phyloP scores from a whole-genome alignment of 2,888 invertebrate genomes.

The Nasonovia ribisnigri region DNA sequence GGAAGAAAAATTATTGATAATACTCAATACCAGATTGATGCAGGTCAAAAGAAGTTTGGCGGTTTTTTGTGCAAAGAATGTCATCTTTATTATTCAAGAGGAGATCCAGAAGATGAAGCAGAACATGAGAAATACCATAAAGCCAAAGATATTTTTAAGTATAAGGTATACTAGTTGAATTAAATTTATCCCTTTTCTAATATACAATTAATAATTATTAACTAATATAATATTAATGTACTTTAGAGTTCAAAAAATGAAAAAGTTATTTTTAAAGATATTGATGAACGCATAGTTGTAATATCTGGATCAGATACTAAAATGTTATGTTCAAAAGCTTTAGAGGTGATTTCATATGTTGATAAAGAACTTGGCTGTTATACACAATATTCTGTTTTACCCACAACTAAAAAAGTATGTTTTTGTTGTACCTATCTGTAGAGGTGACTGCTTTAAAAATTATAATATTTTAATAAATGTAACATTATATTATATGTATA shows the following conservation, averaged over 20 bases:
- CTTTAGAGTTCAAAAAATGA: constrained; percentile 86
- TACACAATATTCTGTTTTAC: constrained; percentile 17
- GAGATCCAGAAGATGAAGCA: constrained; percentile 82
- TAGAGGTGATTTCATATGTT: constrained; percentile 76
- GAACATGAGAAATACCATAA: constrained; percentile 61
- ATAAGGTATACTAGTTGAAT: constrained; percentile 40
- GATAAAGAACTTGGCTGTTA: constrained; percentile 79
- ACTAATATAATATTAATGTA: not conserved
- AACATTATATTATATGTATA: constrained; percentile 67
- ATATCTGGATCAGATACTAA: constrained; percentile 75
- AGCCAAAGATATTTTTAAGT: constrained; percentile 54
- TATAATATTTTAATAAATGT: not conserved
- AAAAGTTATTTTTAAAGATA: constrained; percentile 73
- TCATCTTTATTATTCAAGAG: constrained; percentile 79
- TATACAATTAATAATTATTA: constrained; percentile 2
- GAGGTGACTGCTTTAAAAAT: not conserved
- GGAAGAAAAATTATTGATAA: constrained; percentile 69
- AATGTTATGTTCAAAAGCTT: constrained; percentile 76
- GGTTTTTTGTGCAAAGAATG: constrained; percentile 82
- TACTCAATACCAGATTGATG: constrained; percentile 83
- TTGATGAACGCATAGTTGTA: constrained; percentile 73
- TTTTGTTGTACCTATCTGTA: not conserved
- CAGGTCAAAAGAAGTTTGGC: constrained; percentile 86
- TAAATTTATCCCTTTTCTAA: not conserved
- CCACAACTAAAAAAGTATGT: constrained; percentile 46